Conservation (phyloP, 2,797 vertebrate genomes). For the Silurus aristotelis region DNA sequence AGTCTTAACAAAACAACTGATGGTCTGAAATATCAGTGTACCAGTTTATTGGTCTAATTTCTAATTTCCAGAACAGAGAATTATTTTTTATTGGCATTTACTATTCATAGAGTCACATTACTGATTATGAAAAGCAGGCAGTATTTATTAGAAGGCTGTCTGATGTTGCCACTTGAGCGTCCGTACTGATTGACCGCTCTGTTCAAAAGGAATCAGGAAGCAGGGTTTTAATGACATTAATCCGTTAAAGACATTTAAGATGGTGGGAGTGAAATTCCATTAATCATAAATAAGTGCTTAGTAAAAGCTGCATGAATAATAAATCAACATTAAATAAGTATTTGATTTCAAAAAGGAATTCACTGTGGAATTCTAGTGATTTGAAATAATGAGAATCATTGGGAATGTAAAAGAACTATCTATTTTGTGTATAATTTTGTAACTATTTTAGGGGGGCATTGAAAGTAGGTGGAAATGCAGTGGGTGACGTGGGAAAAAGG, state of each 20-base stretch:
- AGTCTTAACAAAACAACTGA: background rate
- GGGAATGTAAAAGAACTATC: slow-evolving; percentile 63
- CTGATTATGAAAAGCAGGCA: slow-evolving; percentile 35
- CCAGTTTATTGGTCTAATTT: slow-evolving; percentile 22
- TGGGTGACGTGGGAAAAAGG: slow-evolving; percentile 28
- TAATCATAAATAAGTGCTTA: slow-evolving; percentile 59
- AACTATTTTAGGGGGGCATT: background rate
- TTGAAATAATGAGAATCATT: slow-evolving; percentile 74
- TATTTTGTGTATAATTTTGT: background rate
- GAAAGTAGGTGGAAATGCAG: slow-evolving; percentile 16
- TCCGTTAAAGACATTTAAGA: slow-evolving; percentile 2
- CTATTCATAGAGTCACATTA: slow-evolving; percentile 38
- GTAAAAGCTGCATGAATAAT: slow-evolving; percentile 69
- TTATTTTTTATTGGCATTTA: slow-evolving; percentile 49
- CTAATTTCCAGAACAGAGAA: slow-evolving; percentile 17
- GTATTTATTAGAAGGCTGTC: slow-evolving; percentile 50
- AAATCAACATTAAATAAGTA: slow-evolving; percentile 65
- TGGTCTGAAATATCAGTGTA: slow-evolving; percentile 31
- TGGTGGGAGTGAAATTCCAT: background rate
- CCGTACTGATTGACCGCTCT: slow-evolving; percentile 53
- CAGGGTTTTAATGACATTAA: slow-evolving; percentile 39
- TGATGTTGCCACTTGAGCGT: slow-evolving; percentile 46
- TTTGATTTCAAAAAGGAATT: slow-evolving; percentile 72
- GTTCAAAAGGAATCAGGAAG: slow-evolving; percentile 70
- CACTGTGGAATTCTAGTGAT: slow-evolving; percentile 63